Evolutionary conservation across 2,113 vertebrate species (phyloP), one percentile per base, ranked within the genome.

Genomic region (Calyptommatus sinebrachiatus): DNA sequence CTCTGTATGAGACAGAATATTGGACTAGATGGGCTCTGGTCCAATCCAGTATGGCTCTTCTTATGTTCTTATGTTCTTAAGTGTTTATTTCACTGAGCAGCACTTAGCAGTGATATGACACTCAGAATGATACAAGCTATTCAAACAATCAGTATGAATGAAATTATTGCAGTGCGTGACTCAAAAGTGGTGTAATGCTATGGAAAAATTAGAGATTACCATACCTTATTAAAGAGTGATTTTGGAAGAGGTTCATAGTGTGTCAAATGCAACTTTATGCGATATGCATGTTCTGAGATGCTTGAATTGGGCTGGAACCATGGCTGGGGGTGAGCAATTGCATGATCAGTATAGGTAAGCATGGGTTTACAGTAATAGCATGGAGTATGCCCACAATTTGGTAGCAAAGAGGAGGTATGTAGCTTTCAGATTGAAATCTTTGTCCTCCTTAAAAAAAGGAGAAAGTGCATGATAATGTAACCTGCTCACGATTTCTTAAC

Each of bases 81-180:
- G n/a, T 0, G 0, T 70, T 82, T 77, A 79, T 84, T 78, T 80
- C 29, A 62, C 5, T 46, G 66, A 53, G n/a, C 45, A 50, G 20
- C 65, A 83, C 0, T 53, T 85, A 83, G 73, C 79, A 0, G 0
- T 66, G 78, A 77, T 83, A 70, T 28, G 7, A 28, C 66, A 57
- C 3, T 0, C 1, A 0, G 21, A 1, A 81, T 66, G 50, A 24
- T 1, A 0, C 1, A 0, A 77, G 66, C 48, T 45, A 6, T 11
- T 24, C 1, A 31, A 0, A 0, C 0, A 60, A 46, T 18, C 9
- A 0, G 50, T 41, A 14, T 26, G 2, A 62, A 18, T 45, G 4
- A 28, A 41, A 71, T 6, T 60, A 31, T 3, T 57, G 53, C 53
- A 57, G 14, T 18, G 53, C 4, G 12, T 18, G 53, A 57, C 53